Evolutionary conservation across 2,888 invertebrate species (phyloP), one percentile per base, ranked within the genome.

Genomic region (Athalia cordata): DNA sequence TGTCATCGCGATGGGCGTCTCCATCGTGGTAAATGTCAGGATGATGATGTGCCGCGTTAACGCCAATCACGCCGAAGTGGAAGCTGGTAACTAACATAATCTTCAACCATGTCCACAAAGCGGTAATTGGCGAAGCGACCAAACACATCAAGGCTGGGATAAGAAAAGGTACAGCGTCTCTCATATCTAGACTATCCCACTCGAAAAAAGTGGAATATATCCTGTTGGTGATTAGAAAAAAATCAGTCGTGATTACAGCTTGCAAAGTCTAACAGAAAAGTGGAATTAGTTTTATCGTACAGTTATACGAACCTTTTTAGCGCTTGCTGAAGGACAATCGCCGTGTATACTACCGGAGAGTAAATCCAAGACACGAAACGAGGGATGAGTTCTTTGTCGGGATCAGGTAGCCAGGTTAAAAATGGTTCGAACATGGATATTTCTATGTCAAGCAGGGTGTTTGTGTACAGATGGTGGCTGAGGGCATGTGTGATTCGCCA

Each of bases 1-100:
- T 81, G 66, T 90, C 87, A 55, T 89, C 87, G 79, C 94, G 92
- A 59, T 92, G 91, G 74, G 93, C 89, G 88, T 96, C 96, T 3
- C 96, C 96, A 84, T 96, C 96, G 86, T 96, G 96, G 84, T 94
- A 94, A 79, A 96, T 94, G 52, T 93, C 93, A 0, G 96, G 95
- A 87, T 96, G 95, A 86, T 96, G 96, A 90, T 96, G 96, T 0
- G 94, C 95, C 0, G 95, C 95, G 86, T 94, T 95, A 0, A 95
- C 85, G 2, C 94, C 95, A 78, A 95, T 93, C 1, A 92, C 82
- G 11, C 90, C 91, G 85, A 96, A 95, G 0, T 92, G 83, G 64
- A 94, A 92, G 82, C 95, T 94, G 1, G 91, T 91, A 0, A 92
- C 86, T 43, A 92, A 84, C 45, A 92, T 87, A 13, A 94, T 92